phyloP scores from a whole-genome alignment of 2,888 invertebrate species.

The Peribatodes rhomboidaria region DNA sequence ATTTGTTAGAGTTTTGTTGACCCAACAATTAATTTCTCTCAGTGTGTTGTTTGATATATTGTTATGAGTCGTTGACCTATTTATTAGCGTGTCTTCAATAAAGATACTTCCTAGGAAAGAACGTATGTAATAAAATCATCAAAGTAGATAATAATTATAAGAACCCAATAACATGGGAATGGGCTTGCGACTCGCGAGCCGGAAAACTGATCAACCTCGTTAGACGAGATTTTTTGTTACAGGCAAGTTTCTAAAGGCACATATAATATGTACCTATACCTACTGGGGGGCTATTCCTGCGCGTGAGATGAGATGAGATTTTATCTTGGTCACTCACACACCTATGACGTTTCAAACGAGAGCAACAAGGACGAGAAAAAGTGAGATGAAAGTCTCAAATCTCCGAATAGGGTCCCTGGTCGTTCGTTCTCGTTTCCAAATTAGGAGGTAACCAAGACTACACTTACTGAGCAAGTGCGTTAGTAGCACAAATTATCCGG shows the following conservation, averaged over 20 bases:
- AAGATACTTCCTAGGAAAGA: neutral
- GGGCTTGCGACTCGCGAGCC: constrained; percentile 7
- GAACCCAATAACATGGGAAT: constrained; percentile 8
- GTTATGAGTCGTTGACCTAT: no score
- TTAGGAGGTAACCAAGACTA: constrained; percentile 29
- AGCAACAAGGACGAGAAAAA: no score
- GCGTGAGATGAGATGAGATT: no score
- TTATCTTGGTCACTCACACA: no score
- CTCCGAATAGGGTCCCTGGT: no score
- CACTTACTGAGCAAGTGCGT: constrained; percentile 8
- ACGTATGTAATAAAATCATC: constrained; percentile 14
- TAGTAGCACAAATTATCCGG: constrained; percentile 27
- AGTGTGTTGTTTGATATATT: no score
- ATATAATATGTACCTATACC: constrained; percentile 1
- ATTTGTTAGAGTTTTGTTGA: no score
- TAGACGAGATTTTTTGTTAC: constrained; percentile 24
- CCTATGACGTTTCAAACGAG: no score
- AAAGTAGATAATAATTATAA: constrained; percentile 11
- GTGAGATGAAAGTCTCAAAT: no score
- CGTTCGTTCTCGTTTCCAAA: constrained; percentile 21
- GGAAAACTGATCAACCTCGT: constrained; percentile 16
- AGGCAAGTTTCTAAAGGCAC: constrained; percentile 18
- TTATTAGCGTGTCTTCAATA: no score
- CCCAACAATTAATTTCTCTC: no score
- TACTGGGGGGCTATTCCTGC: no score